Conservation (phyloP, 1,140 invertebrate species). For the Chionoecetes opilio region DNA sequence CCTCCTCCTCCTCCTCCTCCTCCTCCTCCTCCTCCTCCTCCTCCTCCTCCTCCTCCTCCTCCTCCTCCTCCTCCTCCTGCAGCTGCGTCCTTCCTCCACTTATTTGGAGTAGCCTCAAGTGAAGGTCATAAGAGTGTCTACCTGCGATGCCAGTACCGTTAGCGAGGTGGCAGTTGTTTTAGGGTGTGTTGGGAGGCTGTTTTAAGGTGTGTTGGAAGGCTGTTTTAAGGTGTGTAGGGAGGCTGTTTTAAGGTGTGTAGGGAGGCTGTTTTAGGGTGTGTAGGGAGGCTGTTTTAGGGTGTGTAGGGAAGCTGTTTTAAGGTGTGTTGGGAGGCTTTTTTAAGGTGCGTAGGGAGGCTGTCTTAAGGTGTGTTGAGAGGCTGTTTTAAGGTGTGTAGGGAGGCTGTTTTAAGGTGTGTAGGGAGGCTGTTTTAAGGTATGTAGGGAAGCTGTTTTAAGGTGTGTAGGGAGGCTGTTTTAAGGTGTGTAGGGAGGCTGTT, state of each 20-base stretch:
- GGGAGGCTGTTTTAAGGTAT: not conserved
- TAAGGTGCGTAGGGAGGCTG: not conserved
- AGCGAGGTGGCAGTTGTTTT: not conserved
- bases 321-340: not conserved
- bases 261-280: not conserved
- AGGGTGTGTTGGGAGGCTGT: not conserved
- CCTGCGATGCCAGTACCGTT: not conserved
- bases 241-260: not conserved
- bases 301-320: not conserved
- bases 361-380: not conserved
- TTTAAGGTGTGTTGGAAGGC: not conserved
- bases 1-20: not conserved
- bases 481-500: not conserved
- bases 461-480: not conserved
- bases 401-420: not conserved
- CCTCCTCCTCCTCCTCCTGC: constrained; percentile 12
- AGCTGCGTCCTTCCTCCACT: not conserved
- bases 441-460: not conserved
- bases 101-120: not conserved
- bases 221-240: not conserved
- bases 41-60: not conserved
- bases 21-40: not conserved
- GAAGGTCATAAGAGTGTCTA: not conserved
- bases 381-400: not conserved
- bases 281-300: not conserved